These are phyloP conservation scores for Dallia pectoralis DNA, from an alignment of 2,797 vertebrate species.

Conservation along the genomic window DNA sequence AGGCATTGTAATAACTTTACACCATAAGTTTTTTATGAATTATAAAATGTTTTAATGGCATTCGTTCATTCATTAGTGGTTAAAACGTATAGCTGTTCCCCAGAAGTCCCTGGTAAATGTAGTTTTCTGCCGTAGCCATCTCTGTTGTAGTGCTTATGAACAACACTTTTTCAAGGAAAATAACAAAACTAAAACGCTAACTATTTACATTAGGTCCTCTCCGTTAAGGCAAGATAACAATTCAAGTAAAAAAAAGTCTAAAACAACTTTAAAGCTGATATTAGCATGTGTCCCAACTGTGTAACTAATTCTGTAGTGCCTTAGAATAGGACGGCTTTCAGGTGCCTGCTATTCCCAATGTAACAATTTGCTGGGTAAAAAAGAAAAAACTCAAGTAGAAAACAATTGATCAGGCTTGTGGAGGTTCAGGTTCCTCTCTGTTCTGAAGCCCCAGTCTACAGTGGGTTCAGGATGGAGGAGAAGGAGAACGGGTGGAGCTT, in stretches of 20 bases:
- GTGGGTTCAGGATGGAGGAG: conserved; percentile 17
- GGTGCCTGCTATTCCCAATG: background rate
- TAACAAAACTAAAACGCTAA: background rate
- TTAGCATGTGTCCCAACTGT: background rate
- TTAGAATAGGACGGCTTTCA: background rate
- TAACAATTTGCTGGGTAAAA: background rate
- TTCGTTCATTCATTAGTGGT: background rate
- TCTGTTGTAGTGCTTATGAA: background rate
- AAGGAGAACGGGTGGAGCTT: conserved; percentile 48
- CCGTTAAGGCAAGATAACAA: background rate
- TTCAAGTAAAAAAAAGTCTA: conserved; percentile 23
- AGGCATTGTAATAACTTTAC: background rate
- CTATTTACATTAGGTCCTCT: background rate
- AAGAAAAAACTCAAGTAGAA: background rate
- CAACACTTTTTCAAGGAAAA: conserved; percentile 10
- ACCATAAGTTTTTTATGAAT: background rate
- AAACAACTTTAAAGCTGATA: conserved; percentile 10
- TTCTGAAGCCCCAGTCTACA: background rate
- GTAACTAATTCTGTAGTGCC: conserved; percentile 10
- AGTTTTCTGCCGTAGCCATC: background rate
- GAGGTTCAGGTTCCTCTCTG: background rate
- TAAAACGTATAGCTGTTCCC: background rate
- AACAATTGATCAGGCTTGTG: background rate
- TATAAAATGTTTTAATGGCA: conserved; percentile 14
- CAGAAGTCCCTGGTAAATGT: background rate